Base-by-base conservation (phyloP, 2,797 vertebrate genomes). In the Malacoraja senta region DNA sequence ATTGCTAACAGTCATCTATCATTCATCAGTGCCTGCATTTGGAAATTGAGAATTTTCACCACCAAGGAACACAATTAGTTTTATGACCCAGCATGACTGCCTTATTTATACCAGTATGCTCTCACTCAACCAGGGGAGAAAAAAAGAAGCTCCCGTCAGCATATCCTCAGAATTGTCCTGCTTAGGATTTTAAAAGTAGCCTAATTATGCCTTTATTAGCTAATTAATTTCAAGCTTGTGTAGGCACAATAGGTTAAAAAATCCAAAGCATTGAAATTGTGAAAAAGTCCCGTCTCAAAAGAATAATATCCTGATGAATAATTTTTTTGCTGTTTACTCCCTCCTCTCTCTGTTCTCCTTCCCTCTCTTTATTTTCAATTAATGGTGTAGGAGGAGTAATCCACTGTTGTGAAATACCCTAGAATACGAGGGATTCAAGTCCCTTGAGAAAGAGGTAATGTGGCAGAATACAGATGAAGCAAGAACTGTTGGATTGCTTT, bases 41-140 rank as follows among this genome's bases (percentile, higher is more conserved):
- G 65, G 95, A 96, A 96, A 96, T 94, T 8, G 95, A 95, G 95
- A 95, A 95, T 96, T 95, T 95, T 95, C 94, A 95, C 95, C 94
- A 95, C 95, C 94, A 94, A 94, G 94, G 95, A 95, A 94, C 94
- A 94, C 95, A 96, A 95, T 96, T 96, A 95, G 94, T 96, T 96
- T 95, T 95, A 95, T 96, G 95, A 96, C 95, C 95, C 94, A 95
- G 95, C 93, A 93, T 94, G 95, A 96, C 94, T 95, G 93, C 72
- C 93, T 77, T 93, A 93, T 93, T 94, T 93, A 93, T 94, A 78
- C 93, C 94, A 93, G 0, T 17, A 95, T 94, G 94, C 94, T 83
- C 13, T 83, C 93, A 93, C 95, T 94, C 94, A 93, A 93, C 91
- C 93, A 95, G 63, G 86, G 93, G 93, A 94, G 94, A 78, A 1